Conservation (phyloP, 2,797 vertebrate genomes). For the Lepidocolaptes lacrymiger region DNA sequence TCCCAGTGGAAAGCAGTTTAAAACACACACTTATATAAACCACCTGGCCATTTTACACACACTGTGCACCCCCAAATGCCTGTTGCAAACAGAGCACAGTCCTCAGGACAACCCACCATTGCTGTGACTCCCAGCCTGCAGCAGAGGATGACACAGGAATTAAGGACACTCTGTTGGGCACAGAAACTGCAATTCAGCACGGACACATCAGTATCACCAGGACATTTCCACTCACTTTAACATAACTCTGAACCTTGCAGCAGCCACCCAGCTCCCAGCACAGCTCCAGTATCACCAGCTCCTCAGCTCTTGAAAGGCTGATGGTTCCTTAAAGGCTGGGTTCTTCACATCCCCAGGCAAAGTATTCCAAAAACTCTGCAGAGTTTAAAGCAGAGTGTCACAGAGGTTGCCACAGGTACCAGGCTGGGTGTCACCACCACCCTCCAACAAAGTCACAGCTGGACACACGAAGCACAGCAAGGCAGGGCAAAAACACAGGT, state of each 20-base stretch:
- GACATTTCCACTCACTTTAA: not conserved
- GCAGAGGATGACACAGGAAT: not conserved
- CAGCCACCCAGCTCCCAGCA: not conserved
- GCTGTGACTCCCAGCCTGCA: constrained; percentile 25
- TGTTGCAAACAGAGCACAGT: not conserved
- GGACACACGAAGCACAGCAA: constrained; percentile 63
- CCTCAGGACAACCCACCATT: accelerated
- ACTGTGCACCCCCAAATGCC: not conserved
- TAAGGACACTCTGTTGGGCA: not conserved
- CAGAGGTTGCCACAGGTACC: constrained; percentile 36
- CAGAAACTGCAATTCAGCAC: constrained; percentile 8
- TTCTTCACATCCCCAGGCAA: constrained; percentile 14
- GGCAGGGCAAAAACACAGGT: constrained; percentile 73
- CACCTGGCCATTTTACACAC: not conserved
- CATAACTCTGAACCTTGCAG: not conserved
- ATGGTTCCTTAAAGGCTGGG: not conserved
- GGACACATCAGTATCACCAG: not conserved
- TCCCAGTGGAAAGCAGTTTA: not conserved
- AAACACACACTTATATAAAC: accelerated
- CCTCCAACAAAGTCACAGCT: constrained; percentile 61
- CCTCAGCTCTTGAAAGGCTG: constrained; percentile 21
- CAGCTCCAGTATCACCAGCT: not conserved
- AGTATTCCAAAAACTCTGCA: not conserved
- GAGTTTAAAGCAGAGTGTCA: constrained; percentile 65
- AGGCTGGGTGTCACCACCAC: constrained; percentile 53